Conservation (phyloP, 2,888 invertebrate genomes). For the Phyto melanocephala region DNA sequence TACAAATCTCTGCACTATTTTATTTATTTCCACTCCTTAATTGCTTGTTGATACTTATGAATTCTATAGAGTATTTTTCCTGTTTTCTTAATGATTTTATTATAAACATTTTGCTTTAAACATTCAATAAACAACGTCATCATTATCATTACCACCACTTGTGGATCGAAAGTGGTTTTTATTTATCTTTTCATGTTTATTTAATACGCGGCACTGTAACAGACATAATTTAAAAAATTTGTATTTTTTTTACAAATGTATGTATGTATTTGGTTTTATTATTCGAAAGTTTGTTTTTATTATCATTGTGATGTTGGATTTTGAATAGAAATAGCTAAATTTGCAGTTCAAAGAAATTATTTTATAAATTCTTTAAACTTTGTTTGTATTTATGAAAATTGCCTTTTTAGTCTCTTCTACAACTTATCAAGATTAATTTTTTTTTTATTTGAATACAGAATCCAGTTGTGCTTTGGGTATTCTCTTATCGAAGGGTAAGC, state of each 20-base stretch:
- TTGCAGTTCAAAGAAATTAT: no score
- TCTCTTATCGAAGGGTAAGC: no score
- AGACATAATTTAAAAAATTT: conserved; percentile 4
- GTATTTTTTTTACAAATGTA: neutral
- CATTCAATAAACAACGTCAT: neutral
- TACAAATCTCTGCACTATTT: neutral
- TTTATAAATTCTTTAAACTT: no score
- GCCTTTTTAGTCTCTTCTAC: no score
- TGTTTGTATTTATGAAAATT: no score
- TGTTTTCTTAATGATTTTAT: conserved; percentile 27
- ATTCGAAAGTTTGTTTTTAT: neutral
- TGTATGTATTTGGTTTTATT: neutral
- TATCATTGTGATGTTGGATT: neutral
- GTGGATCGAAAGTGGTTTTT: conserved; percentile 31
- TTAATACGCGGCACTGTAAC: conserved; percentile 19
- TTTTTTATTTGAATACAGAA: no score
- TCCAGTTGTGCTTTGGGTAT: no score
- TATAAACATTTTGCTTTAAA: conserved; percentile 1
- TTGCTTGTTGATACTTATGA: neutral
- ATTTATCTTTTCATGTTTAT: conserved; percentile 30
- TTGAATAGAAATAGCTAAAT: neutral
- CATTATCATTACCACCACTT: conserved; percentile 21
- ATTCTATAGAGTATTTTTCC: neutral
- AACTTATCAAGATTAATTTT: no score
- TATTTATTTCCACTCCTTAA: neutral